Conservation (phyloP, 2,888 invertebrate species). For the Diachrysia chrysitis region DNA sequence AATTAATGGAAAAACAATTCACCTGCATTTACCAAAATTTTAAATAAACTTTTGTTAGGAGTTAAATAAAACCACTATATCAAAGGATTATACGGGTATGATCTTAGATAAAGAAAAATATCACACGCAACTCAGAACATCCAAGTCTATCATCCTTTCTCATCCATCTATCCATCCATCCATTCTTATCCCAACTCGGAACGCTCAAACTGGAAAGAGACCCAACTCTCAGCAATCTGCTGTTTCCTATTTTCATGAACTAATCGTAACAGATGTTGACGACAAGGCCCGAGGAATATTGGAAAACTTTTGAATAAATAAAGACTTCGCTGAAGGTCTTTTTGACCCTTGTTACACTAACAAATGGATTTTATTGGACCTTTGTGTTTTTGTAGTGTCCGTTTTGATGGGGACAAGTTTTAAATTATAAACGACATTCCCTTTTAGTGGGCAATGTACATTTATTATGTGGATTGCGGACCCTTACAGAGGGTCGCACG, state of each 20-base stretch:
- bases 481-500: not conserved
- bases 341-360: slow-evolving; percentile 39
- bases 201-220: slow-evolving; percentile 25
- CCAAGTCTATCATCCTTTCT: slow-evolving; percentile 34
- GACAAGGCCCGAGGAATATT: slow-evolving; percentile 70
- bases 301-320: slow-evolving; percentile 73
- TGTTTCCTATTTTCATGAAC: slow-evolving; percentile 59
- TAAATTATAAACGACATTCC: slow-evolving; percentile 50
- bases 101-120: slow-evolving; percentile 10
- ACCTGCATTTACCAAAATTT: too few relatives aligned
- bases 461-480: not conserved
- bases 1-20: too few relatives aligned
- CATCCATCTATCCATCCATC: too few relatives aligned
- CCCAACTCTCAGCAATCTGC: slow-evolving; percentile 41
- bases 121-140: not conserved
- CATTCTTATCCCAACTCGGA: slow-evolving; percentile 20
- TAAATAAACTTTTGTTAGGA: too few relatives aligned
- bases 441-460: slow-evolving; percentile 22
- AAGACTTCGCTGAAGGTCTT: slow-evolving; percentile 25
- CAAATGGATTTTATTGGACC: slow-evolving; percentile 47
- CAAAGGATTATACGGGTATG: too few relatives aligned
- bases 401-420: slow-evolving; percentile 27
- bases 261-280: slow-evolving; percentile 64
- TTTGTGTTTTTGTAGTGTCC: slow-evolving; percentile 36
- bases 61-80: too few relatives aligned